Evolutionary conservation across 2,888 invertebrate genomes (phyloP).

Genomic region (Coelinius sp.): DNA sequence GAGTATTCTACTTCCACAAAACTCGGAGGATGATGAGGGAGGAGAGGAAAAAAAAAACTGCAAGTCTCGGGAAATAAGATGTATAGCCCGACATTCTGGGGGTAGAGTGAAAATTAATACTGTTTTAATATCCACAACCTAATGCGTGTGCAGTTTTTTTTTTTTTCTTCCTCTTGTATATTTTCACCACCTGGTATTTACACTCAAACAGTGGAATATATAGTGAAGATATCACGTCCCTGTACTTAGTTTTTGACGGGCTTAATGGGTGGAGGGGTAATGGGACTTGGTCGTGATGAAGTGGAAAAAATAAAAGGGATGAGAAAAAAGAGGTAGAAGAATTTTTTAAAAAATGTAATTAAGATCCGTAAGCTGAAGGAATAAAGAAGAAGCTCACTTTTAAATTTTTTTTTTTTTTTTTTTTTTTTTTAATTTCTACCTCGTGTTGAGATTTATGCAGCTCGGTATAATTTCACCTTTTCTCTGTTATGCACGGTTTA

Average conservation of each 20-base stretch:
- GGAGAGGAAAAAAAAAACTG: conserved; percentile 30
- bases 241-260: conserved; percentile 61
- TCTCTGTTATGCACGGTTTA: conserved; percentile 11
- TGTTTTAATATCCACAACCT: background rate
- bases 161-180: conserved; percentile 10
- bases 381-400: conserved; percentile 15
- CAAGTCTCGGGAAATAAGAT: background rate
- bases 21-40: conserved; percentile 15
- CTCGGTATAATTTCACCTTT: conserved; percentile 12
- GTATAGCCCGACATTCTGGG: background rate
- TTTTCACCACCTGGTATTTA: conserved; percentile 40
- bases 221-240: conserved; percentile 56
- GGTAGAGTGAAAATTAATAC: conserved; percentile 12
- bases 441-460: conserved; percentile 53
- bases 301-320: conserved; percentile 21
- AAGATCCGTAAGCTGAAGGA: conserved; percentile 27
- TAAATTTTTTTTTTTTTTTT: background rate
- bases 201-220: conserved; percentile 33
- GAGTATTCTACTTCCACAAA: conserved; percentile 31
- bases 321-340: background rate
- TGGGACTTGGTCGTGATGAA: conserved; percentile 44
- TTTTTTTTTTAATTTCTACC: conserved; percentile 15
- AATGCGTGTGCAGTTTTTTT: conserved; percentile 11
- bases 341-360: conserved; percentile 31
- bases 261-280: conserved; percentile 62